Evolutionary conservation across 2,797 vertebrate species (phyloP).

Genomic region (Artibeus lituratus): DNA sequence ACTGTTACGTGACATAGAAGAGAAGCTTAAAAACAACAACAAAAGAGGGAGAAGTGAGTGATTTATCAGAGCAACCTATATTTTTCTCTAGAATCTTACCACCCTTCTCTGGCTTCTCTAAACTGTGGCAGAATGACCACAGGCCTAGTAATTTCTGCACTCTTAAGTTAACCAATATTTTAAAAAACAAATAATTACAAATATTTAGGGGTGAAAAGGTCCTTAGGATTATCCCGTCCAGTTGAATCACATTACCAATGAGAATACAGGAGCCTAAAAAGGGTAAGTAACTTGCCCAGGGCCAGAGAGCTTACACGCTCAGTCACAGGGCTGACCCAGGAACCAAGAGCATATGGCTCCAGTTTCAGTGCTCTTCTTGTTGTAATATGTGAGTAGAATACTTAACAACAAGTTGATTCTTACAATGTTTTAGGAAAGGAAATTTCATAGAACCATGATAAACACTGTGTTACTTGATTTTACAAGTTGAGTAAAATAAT

Average conservation of each 20-base stretch:
- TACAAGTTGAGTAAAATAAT: slow-evolving; percentile 8
- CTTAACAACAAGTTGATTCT: neutral
- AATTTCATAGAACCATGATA: neutral
- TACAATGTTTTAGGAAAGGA: neutral
- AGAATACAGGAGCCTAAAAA: neutral
- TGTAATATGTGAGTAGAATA: neutral
- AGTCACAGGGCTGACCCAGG: neutral
- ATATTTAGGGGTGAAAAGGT: slow-evolving; percentile 23
- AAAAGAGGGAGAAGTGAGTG: neutral
- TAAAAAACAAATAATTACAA: neutral
- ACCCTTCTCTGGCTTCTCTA: neutral
- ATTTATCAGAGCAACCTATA: neutral
- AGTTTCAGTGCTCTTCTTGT: neutral
- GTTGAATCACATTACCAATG: neutral
- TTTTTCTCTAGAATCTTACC: neutral
- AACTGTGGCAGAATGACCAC: neutral
- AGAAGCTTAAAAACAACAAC: slow-evolving; percentile 68
- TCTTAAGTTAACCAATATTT: neutral
- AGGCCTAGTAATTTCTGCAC: neutral
- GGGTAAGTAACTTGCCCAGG: neutral
- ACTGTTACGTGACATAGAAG: slow-evolving; percentile 53
- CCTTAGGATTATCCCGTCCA: slow-evolving; percentile 27
- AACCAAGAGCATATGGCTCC: neutral
- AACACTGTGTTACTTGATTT: neutral
- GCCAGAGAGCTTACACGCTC: neutral